These are phyloP conservation scores for Sebastes minor DNA, from an alignment of 2,797 vertebrate genomes.

Conservation along the genomic window DNA sequence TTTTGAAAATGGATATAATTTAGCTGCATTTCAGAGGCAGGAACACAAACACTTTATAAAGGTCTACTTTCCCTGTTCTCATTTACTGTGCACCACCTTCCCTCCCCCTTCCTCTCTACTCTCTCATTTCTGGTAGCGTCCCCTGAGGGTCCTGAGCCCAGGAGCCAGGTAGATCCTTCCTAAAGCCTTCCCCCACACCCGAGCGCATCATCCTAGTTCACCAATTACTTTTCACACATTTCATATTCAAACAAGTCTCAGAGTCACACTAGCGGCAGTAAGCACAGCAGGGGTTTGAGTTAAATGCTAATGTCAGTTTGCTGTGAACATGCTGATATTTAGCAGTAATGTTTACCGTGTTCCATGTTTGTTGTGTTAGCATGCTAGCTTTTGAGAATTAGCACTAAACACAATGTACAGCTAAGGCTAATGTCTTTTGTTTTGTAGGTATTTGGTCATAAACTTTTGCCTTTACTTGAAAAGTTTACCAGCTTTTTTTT, in stretches of 20 bases:
- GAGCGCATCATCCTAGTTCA: not conserved
- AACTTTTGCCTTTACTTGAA: not conserved
- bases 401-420: not conserved
- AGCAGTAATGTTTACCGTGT: not conserved
- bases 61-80: not conserved
- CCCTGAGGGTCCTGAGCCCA: conserved; percentile 2
- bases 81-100: not conserved
- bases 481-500: too few species aligned
- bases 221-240: not conserved
- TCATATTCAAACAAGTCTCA: not conserved
- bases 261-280: not conserved
- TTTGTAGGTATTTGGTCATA: not conserved
- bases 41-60: not conserved
- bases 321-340: not conserved
- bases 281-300: not conserved
- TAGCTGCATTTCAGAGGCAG: not conserved
- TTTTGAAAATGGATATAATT: not conserved
- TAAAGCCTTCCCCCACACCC: not conserved
- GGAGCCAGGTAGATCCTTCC: conserved; percentile 12
- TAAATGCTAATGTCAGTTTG: not conserved
- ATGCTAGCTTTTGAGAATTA: not conserved
- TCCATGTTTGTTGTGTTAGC: not conserved
- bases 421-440: too few species aligned
- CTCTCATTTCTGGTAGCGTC: not conserved
- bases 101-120: not conserved